Evolutionary conservation across 2,888 invertebrate species (phyloP), one percentile per base, ranked within the genome.

Genomic region (Eristalis arbustorum): DNA sequence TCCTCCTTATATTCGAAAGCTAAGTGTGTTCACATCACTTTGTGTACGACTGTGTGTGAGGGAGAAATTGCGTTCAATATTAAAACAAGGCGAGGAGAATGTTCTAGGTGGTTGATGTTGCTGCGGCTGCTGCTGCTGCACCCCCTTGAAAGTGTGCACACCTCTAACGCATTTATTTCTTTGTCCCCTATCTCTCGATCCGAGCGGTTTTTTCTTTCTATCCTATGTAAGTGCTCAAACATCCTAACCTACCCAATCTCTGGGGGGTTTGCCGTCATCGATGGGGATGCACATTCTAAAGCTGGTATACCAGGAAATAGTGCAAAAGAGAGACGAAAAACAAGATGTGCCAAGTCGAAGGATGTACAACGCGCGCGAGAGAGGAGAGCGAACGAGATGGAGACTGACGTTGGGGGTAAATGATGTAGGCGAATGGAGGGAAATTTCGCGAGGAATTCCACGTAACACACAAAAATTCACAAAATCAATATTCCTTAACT

Each of bases 401-500:
- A 42, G 49, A 42, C 1, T 10, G 31, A 14, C 42, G 42, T 0
- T 42, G 56, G 31, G 31, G 49, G 67, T 23, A 69, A 37, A 72
- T 18, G n/a, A 49, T 49, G 59, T 59, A 6, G 23, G 59, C 59
- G 59, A 83, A 68, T 79, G 67, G 67, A 82, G 61, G 71, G 79
- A 67, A 83, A 75, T 79, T 31, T 75, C 87, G 87, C 87, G 87
- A 79, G 72, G 78, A 83, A 83, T 87, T 87, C 71, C 71, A 87
- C 83, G 78, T 87, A 87, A 83, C 87, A 87, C 79, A 87, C 87
- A 87, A 87, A 87, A 87, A 75, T 82, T 72, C 72, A 83, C 83
- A 87, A 83, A 87, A 87, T 87, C 87, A 87, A 87, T 87, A 87
- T 87, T 87, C 79, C 78, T 87, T 87, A 87, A 83, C 87, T 87